Evolutionary conservation across 2,888 invertebrate genomes (phyloP).

Genomic region (Bellardia pandia): DNA sequence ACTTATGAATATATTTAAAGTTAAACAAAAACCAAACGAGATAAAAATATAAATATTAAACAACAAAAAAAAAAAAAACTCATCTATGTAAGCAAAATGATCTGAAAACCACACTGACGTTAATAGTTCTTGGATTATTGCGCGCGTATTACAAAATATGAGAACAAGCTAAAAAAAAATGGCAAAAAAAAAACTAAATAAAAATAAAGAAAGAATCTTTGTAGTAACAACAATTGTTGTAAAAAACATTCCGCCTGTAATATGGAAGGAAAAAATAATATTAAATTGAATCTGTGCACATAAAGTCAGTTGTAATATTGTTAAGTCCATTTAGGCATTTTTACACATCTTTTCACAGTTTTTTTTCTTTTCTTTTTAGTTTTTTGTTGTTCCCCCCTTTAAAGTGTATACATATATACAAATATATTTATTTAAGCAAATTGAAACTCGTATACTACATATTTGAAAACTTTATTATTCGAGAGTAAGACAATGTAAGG

Average conservation of each 20-base stretch:
- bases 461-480: slow-evolving; percentile 50
- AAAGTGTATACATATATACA: background rate
- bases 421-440: slow-evolving; percentile 10
- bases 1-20: slow-evolving; percentile 67
- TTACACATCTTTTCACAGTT: slow-evolving; percentile 11
- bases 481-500: background rate
- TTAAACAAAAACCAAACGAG: slow-evolving; percentile 40
- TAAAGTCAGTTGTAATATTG: slow-evolving; percentile 55
- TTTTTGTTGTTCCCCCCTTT: background rate
- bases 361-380: background rate
- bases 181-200: background rate
- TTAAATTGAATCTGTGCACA: slow-evolving; percentile 63
- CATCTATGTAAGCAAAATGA: slow-evolving; percentile 44
- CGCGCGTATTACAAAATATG: slow-evolving; percentile 26
- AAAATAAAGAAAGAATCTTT: slow-evolving; percentile 9
- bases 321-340: slow-evolving; percentile 55
- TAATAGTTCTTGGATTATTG: slow-evolving; percentile 54
- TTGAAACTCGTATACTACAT: slow-evolving; percentile 16
- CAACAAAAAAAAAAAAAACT: background rate
- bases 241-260: slow-evolving; percentile 20
- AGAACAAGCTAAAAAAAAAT: background rate
- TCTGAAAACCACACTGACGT: slow-evolving; percentile 62
- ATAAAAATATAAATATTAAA: slow-evolving; percentile 31
- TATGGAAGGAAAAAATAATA: background rate
- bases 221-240: slow-evolving; percentile 55